phyloP scores from a whole-genome alignment of 2,113 vertebrate genomes.

The Dryoscopus gambensis region DNA sequence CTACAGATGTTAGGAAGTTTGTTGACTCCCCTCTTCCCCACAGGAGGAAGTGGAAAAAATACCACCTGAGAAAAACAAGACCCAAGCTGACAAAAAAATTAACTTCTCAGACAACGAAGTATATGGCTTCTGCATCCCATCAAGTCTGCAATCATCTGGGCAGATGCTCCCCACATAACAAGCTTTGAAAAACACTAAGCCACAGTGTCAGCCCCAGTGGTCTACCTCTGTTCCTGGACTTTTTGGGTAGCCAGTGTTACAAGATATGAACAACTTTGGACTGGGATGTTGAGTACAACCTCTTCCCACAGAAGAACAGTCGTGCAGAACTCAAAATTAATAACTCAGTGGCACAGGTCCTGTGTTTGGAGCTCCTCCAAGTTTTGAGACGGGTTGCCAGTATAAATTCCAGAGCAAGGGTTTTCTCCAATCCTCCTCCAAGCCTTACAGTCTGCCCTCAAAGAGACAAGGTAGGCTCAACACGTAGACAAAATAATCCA shows the following conservation, averaged over 20 bases:
- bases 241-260: rapidly evolving
- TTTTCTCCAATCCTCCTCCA: not conserved
- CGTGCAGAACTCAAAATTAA: not conserved
- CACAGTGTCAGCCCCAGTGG: not conserved
- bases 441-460: rapidly evolving
- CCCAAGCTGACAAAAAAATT: not conserved
- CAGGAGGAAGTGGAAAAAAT: not conserved
- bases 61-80: not conserved
- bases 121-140: not conserved
- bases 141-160: not conserved
- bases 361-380: not conserved
- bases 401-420: not conserved
- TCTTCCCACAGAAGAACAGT: not conserved
- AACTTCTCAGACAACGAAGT: not conserved
- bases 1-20: not conserved
- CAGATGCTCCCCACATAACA: not conserved
- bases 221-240: not conserved
- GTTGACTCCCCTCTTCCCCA: not conserved
- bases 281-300: not conserved
- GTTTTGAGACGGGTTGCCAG: not conserved
- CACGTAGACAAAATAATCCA: not conserved
- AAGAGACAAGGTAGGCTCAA: not conserved
- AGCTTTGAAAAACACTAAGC: not conserved
- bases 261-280: not conserved
- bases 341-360: not conserved